Conservation (phyloP, 2,888 invertebrate genomes). For the Caradrina clavipalpis region DNA sequence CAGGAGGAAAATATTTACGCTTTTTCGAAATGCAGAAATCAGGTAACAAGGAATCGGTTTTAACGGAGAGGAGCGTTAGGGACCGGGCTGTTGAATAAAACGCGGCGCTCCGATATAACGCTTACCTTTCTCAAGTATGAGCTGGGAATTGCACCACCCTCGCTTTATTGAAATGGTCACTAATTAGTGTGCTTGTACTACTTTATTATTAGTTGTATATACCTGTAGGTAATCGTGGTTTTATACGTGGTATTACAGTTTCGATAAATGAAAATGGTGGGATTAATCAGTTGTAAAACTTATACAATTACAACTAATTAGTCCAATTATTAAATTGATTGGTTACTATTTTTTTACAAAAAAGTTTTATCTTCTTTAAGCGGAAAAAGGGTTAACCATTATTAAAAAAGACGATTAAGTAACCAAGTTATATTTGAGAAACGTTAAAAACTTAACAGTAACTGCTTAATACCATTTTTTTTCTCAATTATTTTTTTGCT, state of each 20-base stretch:
- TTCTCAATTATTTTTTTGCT: no score
- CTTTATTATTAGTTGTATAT: conserved; percentile 1
- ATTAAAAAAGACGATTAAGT: no score
- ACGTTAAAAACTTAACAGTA: no score
- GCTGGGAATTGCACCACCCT: conserved; percentile 72
- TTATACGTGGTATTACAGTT: not conserved
- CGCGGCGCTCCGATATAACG: conserved; percentile 81
- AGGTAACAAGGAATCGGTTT: conserved; percentile 91
- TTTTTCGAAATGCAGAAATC: conserved; percentile 90
- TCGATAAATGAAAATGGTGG: not conserved
- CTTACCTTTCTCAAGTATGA: conserved; percentile 83
- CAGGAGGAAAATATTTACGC: conserved; percentile 90
- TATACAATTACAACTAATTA: not conserved
- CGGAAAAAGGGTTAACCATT: no score
- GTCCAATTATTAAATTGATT: no score
- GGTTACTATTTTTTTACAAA: no score
- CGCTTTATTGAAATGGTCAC: conserved; percentile 65
- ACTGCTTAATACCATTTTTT: no score
- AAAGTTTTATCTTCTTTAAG: no score
- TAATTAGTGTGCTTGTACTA: conserved; percentile 50
- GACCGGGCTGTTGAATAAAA: conserved; percentile 86
- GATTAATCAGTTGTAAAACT: not conserved
- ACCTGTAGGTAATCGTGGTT: not conserved
- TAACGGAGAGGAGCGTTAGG: conserved; percentile 85
- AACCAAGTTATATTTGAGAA: no score